Evolutionary conservation across 2,888 invertebrate species (phyloP), one percentile per base, ranked within the genome.

Genomic region (Thera obeliscata): DNA sequence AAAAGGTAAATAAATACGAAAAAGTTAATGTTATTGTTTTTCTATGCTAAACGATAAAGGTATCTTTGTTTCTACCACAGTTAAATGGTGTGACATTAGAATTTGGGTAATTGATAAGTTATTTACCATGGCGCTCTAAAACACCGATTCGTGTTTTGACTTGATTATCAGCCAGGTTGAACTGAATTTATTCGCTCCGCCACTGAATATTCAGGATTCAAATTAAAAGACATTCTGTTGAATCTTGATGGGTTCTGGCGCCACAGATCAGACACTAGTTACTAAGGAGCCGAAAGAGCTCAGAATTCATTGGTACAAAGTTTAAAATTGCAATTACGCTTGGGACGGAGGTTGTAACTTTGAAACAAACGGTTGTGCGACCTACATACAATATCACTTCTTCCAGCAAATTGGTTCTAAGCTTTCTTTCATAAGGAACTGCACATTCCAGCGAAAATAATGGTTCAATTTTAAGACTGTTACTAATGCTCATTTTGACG

Each of bases 291-390:
- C 50, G 36, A 46, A 12, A 12, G 36, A 57, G 60, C 66, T 62
- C 66, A 56, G 61, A 69, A 70, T 71, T 61, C 66, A 59, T 64
- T 64, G 64, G 63, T 54, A 56, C 61, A 62, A 66, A 68, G 68
- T 58, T 60, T 66, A 41, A 63, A 68, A 69, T 70, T 59, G 64
- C 56, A 66, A 74, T 70, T 65, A 66, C 61, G 62, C 65, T 67
- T 56, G 57, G 61, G 61, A 49, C 60, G 56, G 48, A 41, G 65
- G 49, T 64, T 65, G 61, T 69, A 67, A 70, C 61, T 64, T 63
- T 56, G 38, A 60, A 52, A 66, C 65, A 66, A 71, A 69, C 67
- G 61, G 69, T 56, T 56, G 61, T 60, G 60, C 57, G 62, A 64
- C 65, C 64, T 66, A 62, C 66, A 61, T 68, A 64, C 56, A 65